Conservation (phyloP, 2,888 invertebrate species). For the Agrilus biguttatus region DNA sequence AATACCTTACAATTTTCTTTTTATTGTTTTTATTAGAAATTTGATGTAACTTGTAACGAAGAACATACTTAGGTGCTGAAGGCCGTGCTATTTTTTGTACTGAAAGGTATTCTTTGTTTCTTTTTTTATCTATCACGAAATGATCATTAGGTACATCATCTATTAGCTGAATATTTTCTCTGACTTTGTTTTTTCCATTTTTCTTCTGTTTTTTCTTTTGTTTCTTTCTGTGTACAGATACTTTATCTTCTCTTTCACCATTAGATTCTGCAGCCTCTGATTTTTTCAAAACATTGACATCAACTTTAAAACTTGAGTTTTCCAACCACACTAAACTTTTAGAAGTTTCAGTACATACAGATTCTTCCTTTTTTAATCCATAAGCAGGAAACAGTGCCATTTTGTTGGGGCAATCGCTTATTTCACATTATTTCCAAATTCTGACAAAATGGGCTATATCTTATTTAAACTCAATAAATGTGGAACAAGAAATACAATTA, state of each 20-base stretch:
- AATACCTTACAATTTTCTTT: constrained; percentile 23
- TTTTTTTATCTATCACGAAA: constrained; percentile 44
- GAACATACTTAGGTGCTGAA: constrained; percentile 41
- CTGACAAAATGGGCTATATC: too few relatives aligned
- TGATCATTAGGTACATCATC: constrained; percentile 26
- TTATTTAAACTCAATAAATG: too few relatives aligned
- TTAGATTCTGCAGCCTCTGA: not conserved
- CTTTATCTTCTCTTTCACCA: constrained; percentile 2
- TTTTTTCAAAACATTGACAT: constrained; percentile 9
- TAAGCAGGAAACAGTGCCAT: constrained; percentile 37
- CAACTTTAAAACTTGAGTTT: constrained; percentile 32
- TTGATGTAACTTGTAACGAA: constrained; percentile 16
- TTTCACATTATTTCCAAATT: not conserved
- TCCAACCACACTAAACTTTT: constrained; percentile 19
- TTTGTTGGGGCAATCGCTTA: constrained; percentile 1
- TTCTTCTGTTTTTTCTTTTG: constrained; percentile 17
- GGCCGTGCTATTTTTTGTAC: constrained; percentile 50
- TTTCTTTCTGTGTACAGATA: constrained; percentile 12
- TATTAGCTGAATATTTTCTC: constrained; percentile 1
- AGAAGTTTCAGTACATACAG: constrained; percentile 7
- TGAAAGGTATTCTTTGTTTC: constrained; percentile 40
- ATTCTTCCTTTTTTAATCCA: constrained; percentile 18
- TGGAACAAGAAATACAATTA: too few relatives aligned
- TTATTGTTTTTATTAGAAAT: constrained; percentile 15
- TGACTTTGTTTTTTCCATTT: constrained; percentile 8